phyloP scores from a whole-genome alignment of 2,797 vertebrate species.

The Falco naumanni region DNA sequence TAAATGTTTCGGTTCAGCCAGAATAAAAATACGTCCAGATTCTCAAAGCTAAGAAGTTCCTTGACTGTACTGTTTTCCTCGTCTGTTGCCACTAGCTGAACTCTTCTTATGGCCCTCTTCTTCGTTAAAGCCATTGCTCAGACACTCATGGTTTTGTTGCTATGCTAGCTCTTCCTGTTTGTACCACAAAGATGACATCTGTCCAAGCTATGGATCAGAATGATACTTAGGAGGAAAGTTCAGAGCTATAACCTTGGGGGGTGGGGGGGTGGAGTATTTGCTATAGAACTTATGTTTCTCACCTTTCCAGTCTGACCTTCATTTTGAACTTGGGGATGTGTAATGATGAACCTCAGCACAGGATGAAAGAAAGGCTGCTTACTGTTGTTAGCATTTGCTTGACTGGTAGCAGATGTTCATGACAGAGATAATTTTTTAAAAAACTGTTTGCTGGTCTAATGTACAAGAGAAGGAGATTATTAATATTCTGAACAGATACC shows the following conservation, averaged over 20 bases:
- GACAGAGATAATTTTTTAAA: background rate
- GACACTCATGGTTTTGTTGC: background rate
- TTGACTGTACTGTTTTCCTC: background rate
- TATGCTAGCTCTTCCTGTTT: constrained; percentile 2
- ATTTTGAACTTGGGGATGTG: constrained; percentile 14
- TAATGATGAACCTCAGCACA: constrained; percentile 11
- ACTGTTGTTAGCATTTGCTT: constrained; percentile 30
- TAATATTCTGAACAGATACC: constrained; percentile 27
- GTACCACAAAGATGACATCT: background rate
- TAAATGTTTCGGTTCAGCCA: background rate
- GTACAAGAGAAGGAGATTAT: background rate
- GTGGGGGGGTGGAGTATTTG: background rate
- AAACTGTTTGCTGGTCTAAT: constrained; percentile 11
- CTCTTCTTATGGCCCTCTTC: background rate
- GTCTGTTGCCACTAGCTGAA: background rate
- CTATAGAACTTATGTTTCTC: background rate
- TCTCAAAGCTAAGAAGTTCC: background rate
- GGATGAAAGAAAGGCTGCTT: constrained; percentile 39
- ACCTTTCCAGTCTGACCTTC: constrained; percentile 37
- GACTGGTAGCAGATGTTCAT: constrained; percentile 58
- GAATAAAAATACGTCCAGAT: background rate
- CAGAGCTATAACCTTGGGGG: background rate
- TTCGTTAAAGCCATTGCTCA: constrained; percentile 5
- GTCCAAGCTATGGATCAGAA: background rate
- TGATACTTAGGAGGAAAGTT: background rate